These are phyloP conservation scores for Bubalus kerabau DNA, from an alignment of 2,113 vertebrate species.

Conservation along the genomic window DNA sequence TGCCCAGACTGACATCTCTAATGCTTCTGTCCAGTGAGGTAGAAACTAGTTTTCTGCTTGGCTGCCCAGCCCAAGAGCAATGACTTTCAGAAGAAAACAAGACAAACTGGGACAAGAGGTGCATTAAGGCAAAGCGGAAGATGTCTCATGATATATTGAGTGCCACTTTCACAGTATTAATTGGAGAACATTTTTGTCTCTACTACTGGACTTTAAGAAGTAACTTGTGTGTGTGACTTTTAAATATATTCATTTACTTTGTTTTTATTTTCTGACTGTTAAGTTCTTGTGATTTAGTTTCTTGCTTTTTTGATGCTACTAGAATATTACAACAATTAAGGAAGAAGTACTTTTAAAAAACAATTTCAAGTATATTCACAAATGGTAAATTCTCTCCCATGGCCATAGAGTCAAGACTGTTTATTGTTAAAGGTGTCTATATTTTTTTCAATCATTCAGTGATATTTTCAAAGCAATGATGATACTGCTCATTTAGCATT, in stretches of 20 bases:
- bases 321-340: neutral
- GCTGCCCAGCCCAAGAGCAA: conserved; percentile 71
- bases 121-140: conserved; percentile 48
- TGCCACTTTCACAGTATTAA: neutral
- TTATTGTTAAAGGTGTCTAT: neutral
- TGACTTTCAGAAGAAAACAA: conserved; percentile 65
- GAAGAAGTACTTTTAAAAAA: neutral
- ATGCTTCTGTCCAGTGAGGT: conserved; percentile 65
- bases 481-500: neutral
- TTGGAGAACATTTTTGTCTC: neutral
- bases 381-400: neutral
- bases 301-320: neutral
- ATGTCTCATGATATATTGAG: neutral
- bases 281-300: neutral
- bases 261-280: neutral
- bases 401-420: neutral
- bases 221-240: neutral
- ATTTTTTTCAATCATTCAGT: neutral
- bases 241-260: neutral
- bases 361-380: neutral
- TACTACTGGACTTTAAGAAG: neutral
- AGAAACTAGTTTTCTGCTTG: conserved; percentile 79
- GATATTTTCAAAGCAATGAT: neutral
- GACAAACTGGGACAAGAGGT: conserved; percentile 37
- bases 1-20: conserved; percentile 34